A percentile compares a stretch with the other conserved stretches of the same genome.
Conservation (phyloP, 2,113 vertebrate species). For the Ailuropoda melanoleuca region DNA sequence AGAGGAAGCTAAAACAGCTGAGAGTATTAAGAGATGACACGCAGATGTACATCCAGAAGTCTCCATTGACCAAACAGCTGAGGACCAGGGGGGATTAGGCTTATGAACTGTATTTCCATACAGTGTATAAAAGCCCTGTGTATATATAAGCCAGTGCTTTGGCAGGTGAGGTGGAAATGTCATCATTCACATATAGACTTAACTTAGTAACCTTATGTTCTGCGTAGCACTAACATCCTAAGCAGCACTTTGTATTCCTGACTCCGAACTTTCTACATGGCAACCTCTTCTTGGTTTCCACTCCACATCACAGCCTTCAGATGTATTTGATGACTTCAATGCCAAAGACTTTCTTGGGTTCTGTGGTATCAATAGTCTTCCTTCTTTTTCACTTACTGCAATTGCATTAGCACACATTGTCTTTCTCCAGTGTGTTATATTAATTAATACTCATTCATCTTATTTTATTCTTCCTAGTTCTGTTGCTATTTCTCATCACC, state of each 20-base stretch:
- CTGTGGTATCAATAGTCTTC: neutral
- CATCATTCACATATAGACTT: neutral
- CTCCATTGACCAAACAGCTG: neutral
- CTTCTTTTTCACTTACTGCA: neutral
- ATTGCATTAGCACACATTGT: neutral
- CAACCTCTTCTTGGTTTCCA: neutral
- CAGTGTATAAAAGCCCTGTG: neutral
- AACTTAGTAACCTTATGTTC: neutral
- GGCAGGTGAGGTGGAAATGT: neutral
- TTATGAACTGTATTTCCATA: neutral
- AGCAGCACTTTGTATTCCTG: neutral
- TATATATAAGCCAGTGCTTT: neutral
- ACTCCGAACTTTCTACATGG: neutral
- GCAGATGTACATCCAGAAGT: neutral
- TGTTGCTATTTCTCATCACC: neutral
- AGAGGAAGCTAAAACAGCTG: neutral
- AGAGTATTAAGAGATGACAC: neutral
- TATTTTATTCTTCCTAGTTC: neutral
- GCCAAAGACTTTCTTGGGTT: neutral
- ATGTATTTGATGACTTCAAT: neutral
- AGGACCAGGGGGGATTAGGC: neutral
- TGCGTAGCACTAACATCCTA: neutral
- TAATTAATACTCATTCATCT: neutral
- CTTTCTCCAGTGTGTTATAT: neutral
- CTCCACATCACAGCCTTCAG: neutral